Evolutionary conservation across 2,113 vertebrate species (phyloP).

Genomic region (Cyprinodon brontotheroides): DNA sequence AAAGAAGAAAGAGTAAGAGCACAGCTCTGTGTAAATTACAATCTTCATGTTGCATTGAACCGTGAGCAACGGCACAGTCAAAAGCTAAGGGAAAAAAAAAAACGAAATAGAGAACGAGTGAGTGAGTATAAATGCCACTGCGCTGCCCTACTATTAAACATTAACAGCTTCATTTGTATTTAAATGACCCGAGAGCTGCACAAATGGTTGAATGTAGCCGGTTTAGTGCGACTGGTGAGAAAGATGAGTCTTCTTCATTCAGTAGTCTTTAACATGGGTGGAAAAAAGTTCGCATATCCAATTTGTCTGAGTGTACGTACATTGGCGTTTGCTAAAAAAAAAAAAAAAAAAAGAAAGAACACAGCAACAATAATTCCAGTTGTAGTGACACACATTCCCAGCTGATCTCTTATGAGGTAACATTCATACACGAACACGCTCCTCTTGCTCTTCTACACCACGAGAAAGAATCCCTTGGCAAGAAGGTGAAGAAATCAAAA

Average conservation of each 20-base stretch:
- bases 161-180: slow-evolving; percentile 86
- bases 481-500: slow-evolving; percentile 14
- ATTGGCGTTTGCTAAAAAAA: slow-evolving; percentile 11
- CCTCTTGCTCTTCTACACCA: slow-evolving; percentile 43
- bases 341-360: neutral
- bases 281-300: slow-evolving; percentile 39
- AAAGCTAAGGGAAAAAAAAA: slow-evolving; percentile 65
- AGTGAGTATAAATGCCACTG: slow-evolving; percentile 73
- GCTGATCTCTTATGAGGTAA: slow-evolving; percentile 38
- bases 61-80: slow-evolving; percentile 82
- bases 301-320: slow-evolving; percentile 46
- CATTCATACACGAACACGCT: slow-evolving; percentile 21
- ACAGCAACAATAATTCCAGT: slow-evolving; percentile 8
- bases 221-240: slow-evolving; percentile 49
- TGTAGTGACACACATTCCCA: slow-evolving; percentile 34
- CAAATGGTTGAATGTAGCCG: slow-evolving; percentile 44
- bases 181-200: slow-evolving; percentile 81
- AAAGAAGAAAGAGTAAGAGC: slow-evolving; percentile 72
- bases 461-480: slow-evolving; percentile 33
- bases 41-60: slow-evolving; percentile 91
- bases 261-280: slow-evolving; percentile 64
- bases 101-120: slow-evolving; percentile 77
- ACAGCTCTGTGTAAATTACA: slow-evolving; percentile 87
- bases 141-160: slow-evolving; percentile 83
- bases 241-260: slow-evolving; percentile 49